Evolutionary conservation across 2,113 vertebrate species (phyloP).

Genomic region (Haemorhous mexicanus): DNA sequence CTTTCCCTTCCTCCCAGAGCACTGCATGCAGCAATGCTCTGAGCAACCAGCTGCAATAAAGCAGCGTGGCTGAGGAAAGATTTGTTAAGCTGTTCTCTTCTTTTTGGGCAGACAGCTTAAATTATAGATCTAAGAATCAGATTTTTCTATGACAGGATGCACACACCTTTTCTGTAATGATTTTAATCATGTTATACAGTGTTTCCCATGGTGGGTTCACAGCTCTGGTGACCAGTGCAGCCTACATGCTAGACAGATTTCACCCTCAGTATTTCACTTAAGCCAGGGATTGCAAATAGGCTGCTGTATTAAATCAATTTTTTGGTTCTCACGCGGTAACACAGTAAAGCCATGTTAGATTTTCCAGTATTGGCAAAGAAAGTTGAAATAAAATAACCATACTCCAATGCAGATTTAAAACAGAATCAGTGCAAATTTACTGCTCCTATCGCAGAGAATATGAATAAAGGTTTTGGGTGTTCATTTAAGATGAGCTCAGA

Average conservation of each 20-base stretch:
- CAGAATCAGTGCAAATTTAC: neutral
- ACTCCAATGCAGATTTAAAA: neutral
- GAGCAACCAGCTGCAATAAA: neutral
- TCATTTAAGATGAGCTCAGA: neutral
- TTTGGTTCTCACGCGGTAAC: neutral
- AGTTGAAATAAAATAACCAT: slow-evolving; percentile 18
- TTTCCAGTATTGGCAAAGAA: slow-evolving; percentile 34
- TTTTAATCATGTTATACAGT: neutral
- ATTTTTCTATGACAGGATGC: neutral
- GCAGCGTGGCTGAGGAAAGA: neutral
- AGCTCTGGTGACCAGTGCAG: neutral
- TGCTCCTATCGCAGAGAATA: neutral
- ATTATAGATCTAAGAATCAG: neutral
- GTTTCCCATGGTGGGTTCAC: neutral
- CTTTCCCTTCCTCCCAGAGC: neutral
- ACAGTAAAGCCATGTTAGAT: neutral
- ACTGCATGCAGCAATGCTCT: rapidly evolving
- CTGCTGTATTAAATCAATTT: slow-evolving; percentile 35
- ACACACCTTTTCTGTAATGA: neutral
- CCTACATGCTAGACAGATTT: neutral
- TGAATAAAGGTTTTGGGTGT: neutral
- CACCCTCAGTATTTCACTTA: neutral
- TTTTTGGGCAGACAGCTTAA: neutral
- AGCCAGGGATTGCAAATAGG: slow-evolving; percentile 7
- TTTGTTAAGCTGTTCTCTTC: neutral